These are phyloP conservation scores for Cathartes aura DNA, from an alignment of 2,113 vertebrate genomes.

Conservation along the genomic window DNA sequence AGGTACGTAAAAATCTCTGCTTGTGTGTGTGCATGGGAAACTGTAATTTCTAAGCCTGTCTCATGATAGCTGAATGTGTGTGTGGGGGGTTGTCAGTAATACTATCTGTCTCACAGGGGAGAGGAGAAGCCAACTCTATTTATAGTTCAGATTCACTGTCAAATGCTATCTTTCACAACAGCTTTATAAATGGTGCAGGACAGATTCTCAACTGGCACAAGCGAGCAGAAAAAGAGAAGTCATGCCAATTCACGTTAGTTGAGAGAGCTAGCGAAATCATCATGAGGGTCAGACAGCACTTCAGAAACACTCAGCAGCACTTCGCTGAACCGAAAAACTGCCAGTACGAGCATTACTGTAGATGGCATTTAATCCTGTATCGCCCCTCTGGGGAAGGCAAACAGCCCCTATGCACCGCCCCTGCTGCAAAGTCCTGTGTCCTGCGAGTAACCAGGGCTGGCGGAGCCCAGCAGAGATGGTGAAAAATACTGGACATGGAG, in stretches of 20 bases:
- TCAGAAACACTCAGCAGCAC: neutral
- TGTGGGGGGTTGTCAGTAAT: neutral
- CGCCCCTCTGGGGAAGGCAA: neutral
- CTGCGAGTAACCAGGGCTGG: rapidly evolving
- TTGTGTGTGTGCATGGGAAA: neutral
- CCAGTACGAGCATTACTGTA: neutral
- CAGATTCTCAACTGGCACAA: constrained; percentile 12
- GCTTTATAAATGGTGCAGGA: constrained; percentile 41
- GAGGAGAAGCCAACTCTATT: constrained; percentile 47
- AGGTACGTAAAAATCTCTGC: neutral
- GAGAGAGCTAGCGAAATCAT: neutral
- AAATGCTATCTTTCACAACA: constrained; percentile 22
- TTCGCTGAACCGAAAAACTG: neutral
- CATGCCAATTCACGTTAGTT: neutral
- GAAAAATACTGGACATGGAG: neutral
- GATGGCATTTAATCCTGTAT: neutral
- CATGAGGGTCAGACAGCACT: neutral
- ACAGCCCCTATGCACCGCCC: rapidly evolving
- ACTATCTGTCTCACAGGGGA: constrained; percentile 44
- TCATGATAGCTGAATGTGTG: neutral
- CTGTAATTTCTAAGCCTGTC: neutral
- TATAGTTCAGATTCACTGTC: constrained; percentile 50
- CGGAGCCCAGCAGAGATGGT: rapidly evolving
- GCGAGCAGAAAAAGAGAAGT: neutral
- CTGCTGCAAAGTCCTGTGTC: neutral